Conservation (phyloP, 2,797 vertebrate genomes). For the Allobates femoralis region DNA sequence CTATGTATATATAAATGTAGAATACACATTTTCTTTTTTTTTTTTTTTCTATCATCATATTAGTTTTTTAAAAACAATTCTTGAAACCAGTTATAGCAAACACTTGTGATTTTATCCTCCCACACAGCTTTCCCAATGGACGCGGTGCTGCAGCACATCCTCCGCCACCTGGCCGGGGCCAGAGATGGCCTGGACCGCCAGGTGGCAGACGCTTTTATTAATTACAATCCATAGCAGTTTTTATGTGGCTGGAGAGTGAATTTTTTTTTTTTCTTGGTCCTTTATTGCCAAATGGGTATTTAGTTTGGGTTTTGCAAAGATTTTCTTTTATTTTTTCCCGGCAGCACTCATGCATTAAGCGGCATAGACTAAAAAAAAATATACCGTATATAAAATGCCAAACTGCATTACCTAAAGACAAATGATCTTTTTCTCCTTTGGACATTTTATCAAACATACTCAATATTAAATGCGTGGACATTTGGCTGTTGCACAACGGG, state of each 20-base stretch:
- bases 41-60: neutral
- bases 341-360: constrained; percentile 72
- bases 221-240: constrained; percentile 68
- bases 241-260: constrained; percentile 61
- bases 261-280: constrained; percentile 29
- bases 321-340: constrained; percentile 60
- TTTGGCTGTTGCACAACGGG: constrained; percentile 52
- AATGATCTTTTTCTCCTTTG: constrained; percentile 18
- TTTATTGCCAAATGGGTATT: constrained; percentile 54
- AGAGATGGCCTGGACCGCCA: constrained; percentile 83
- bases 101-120: constrained; percentile 85
- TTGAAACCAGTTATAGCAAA: constrained; percentile 66
- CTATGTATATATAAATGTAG: constrained; percentile 17
- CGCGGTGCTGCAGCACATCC: constrained; percentile 78
- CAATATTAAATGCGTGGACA: constrained; percentile 66
- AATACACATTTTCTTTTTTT: constrained; percentile 49
- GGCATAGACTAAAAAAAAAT: constrained; percentile 61
- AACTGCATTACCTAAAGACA: constrained; percentile 33
- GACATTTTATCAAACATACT: constrained; percentile 44
- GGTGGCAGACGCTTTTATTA: constrained; percentile 82
- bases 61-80: constrained; percentile 41
- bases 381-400: neutral
- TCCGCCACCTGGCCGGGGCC: constrained; percentile 81
- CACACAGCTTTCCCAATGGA: constrained; percentile 87
- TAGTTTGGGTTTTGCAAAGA: constrained; percentile 55